Conservation (phyloP, 2,888 invertebrate genomes). For the Xestia sexstrigata region DNA sequence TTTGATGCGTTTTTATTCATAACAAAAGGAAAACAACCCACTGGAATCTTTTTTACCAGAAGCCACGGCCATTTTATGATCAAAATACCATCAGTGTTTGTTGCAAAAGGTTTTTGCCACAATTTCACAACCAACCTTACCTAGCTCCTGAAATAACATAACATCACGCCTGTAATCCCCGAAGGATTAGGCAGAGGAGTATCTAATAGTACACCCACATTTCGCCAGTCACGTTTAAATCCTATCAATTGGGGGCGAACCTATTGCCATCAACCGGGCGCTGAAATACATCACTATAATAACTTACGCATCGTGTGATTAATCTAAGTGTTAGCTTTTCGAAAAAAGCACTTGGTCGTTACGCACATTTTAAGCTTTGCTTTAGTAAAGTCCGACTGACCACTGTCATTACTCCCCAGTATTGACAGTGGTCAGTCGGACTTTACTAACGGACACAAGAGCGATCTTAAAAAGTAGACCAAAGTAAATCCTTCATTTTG, state of each 20-base stretch:
- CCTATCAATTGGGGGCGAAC: too few species aligned
- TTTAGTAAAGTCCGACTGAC: background rate
- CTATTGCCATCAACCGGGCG: too few species aligned
- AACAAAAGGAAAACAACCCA: slow-evolving; percentile 48
- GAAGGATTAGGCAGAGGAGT: too few species aligned
- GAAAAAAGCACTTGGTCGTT: too few species aligned
- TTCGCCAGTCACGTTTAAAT: too few species aligned
- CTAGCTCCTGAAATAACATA: too few species aligned
- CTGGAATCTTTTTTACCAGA: slow-evolving; percentile 17
- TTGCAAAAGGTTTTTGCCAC: background rate
- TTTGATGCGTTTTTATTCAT: slow-evolving; percentile 67
- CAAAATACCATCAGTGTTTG: background rate
- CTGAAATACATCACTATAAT: background rate
- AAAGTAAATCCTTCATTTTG: background rate
- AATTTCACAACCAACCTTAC: background rate
- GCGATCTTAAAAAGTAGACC: background rate
- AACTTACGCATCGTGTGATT: background rate
- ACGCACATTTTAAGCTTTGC: background rate
- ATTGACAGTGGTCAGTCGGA: too few species aligned
- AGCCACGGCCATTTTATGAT: slow-evolving; percentile 9
- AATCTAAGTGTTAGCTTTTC: background rate
- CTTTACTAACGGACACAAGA: background rate
- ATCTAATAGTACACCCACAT: too few species aligned
- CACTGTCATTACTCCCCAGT: background rate
- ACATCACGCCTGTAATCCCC: too few species aligned